phyloP scores from a whole-genome alignment of 2,888 invertebrate species.

The Cephus runcator region DNA sequence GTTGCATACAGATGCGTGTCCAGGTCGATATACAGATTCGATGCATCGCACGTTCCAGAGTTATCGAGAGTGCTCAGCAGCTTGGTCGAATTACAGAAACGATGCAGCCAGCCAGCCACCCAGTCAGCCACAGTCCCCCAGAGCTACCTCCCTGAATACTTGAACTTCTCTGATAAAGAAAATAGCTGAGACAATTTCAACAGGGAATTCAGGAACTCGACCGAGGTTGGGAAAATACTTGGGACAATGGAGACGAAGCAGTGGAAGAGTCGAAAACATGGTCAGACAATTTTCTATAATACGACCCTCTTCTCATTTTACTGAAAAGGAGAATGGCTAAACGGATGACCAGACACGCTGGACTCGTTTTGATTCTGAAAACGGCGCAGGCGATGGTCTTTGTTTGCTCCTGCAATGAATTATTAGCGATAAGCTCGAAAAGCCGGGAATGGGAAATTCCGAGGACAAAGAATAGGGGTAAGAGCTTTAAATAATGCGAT shows the following conservation, averaged over 20 bases:
- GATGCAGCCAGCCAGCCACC: background rate
- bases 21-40: slow-evolving; percentile 44
- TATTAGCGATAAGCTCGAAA: slow-evolving; percentile 53
- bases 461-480: slow-evolving; percentile 49
- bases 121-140: background rate
- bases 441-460: slow-evolving; percentile 45
- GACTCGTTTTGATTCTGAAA: slow-evolving; percentile 23
- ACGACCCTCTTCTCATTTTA: background rate
- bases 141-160: background rate
- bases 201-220: background rate
- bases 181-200: background rate
- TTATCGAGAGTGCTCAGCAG: slow-evolving; percentile 57
- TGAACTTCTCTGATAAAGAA: background rate
- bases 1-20: slow-evolving; percentile 43
- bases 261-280: background rate
- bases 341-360: background rate
- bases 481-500: slow-evolving; percentile 56
- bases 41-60: slow-evolving; percentile 57
- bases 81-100: slow-evolving; percentile 26
- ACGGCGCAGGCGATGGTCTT: slow-evolving; percentile 42
- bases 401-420: slow-evolving; percentile 48
- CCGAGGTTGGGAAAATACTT: background rate
- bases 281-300: background rate
- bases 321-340: background rate
- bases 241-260: background rate